Base-by-base conservation (phyloP, 2,113 vertebrate species). In the Crypturellus undulatus region DNA sequence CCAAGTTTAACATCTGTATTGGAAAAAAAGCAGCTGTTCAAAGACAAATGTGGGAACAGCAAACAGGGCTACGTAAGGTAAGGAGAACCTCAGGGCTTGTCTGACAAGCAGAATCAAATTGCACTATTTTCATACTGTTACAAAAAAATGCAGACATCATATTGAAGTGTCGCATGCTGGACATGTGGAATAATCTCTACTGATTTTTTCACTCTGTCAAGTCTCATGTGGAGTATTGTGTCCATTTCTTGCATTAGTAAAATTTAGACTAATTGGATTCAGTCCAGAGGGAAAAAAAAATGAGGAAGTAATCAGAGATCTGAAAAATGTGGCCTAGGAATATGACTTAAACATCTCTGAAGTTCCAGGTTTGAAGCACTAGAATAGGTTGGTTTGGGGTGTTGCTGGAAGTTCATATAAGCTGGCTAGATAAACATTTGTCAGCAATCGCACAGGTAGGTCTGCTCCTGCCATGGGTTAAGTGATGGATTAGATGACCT, bases 181-280 rank as follows among this genome's bases (percentile, higher is more conserved):
- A 79, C 49, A 63, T 68, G 15, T 62, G 58, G 59, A 95, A 49
- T 90, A 63, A 79, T 77, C 89, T 5, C 54, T 30, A 11, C 43
- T 85, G 58, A 87, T 73, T 94, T 96, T 87, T 82, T 49, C 26
- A 59, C 68, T 24, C 72, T 84, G 62, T 43, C 25, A 58, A 63
- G n/a, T 86, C 77, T 73, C 40, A 89, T 1, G 45, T 75, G 51
- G 64, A 72, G 4, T 80, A 36, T 86, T 3, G 0, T 43, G n/a
- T 80, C 54, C 72, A 73, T n/a, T 17, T 88, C 90, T 73, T 83
- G 80, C 64, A 80, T 93, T 49, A 86, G 58, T 80, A 73, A 90
- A 88, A 84, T 5, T 4, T 34, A 34, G 86, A n/a, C 43, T 25
- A 17, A 69, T 92, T 94, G 79, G 82, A 77, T 10, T 58, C 11